Evolutionary conservation across 2,113 vertebrate genomes (phyloP).

Genomic region (Narcine bancroftii): DNA sequence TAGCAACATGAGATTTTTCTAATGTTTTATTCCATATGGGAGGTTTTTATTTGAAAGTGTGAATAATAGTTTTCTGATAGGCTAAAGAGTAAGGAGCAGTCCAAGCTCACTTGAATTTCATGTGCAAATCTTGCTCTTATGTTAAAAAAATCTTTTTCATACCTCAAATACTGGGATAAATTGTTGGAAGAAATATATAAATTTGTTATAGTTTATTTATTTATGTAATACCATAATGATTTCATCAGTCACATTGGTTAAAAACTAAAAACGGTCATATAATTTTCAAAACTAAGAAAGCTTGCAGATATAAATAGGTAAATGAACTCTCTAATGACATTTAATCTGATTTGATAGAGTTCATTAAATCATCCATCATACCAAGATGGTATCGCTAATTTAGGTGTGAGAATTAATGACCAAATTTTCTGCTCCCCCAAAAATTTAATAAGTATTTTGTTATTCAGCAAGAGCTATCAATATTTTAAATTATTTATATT

Average conservation of each 20-base stretch:
- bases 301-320: background rate
- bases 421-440: constrained; percentile 4
- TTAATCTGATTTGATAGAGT: constrained; percentile 18
- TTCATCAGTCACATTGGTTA: background rate
- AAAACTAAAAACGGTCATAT: background rate
- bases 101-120: background rate
- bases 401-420: background rate
- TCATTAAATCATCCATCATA: constrained; percentile 24
- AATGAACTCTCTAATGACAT: background rate
- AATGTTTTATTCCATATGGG: background rate
- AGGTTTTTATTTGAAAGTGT: background rate
- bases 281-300: constrained; percentile 4
- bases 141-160: background rate
- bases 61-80: background rate
- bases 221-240: background rate
- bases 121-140: background rate
- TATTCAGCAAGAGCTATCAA: constrained; percentile 10
- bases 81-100: background rate
- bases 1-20: background rate
- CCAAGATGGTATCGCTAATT: constrained; percentile 2
- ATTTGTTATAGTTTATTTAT: constrained; percentile 5
- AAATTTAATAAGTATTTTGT: constrained; percentile 9
- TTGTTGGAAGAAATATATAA: background rate
- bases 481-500: constrained; percentile 28
- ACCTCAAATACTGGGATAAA: background rate